These are phyloP conservation scores for Andrena hattorfiana DNA, from an alignment of 2,888 invertebrate species.

Conservation along the genomic window DNA sequence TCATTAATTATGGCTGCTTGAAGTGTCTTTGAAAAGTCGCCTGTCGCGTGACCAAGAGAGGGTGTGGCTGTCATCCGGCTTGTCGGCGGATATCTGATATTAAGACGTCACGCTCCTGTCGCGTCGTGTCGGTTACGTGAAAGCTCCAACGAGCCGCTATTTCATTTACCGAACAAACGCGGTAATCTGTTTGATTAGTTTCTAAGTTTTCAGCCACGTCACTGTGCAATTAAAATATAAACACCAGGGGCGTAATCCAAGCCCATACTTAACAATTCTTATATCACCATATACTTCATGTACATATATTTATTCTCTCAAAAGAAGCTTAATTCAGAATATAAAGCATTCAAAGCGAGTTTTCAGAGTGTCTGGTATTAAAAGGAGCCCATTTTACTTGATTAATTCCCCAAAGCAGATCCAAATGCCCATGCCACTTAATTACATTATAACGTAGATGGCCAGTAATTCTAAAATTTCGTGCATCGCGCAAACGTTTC, in stretches of 20 bases:
- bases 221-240: slow-evolving; percentile 9
- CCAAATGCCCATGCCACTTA: no score
- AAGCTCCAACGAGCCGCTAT: slow-evolving; percentile 26
- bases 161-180: slow-evolving; percentile 34
- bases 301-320: no score
- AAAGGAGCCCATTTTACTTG: no score
- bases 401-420: no score
- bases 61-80: slow-evolving; percentile 76
- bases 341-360: no score
- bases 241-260: background rate
- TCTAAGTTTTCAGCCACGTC: slow-evolving; percentile 7
- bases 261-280: no score
- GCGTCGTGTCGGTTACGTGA: slow-evolving; percentile 35
- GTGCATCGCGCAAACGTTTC: background rate
- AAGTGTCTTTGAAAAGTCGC: slow-evolving; percentile 66
- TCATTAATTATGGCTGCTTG: slow-evolving; percentile 69
- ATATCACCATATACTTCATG: no score
- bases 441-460: no score
- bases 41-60: slow-evolving; percentile 78
- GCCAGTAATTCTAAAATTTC: background rate
- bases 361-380: no score
- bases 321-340: no score
- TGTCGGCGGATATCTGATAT: slow-evolving; percentile 64
- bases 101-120: slow-evolving; percentile 72
- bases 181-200: slow-evolving; percentile 57